Conservation (phyloP, 2,797 vertebrate species). For the Hephaestus fuliginosus region DNA sequence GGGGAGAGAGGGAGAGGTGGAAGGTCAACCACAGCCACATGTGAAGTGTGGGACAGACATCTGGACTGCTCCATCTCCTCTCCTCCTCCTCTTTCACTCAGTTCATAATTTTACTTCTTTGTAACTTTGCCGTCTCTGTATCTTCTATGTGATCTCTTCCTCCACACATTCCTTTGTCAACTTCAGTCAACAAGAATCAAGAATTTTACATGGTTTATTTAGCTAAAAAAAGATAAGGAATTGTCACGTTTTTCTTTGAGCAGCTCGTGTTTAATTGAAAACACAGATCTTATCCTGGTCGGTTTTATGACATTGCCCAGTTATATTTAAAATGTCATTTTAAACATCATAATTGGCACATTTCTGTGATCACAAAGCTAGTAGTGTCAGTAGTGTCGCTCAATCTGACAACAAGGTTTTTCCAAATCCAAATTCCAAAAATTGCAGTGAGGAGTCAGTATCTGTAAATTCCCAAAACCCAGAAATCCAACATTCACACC, state of each 20-base stretch:
- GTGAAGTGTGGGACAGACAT: constrained; percentile 73
- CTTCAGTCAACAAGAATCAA: too few relatives aligned
- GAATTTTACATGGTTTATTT: not conserved
- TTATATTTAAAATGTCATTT: not conserved
- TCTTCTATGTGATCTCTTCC: constrained; percentile 28
- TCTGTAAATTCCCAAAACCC: not conserved
- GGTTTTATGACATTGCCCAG: not conserved
- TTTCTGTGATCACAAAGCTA: too few relatives aligned
- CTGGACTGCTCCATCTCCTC: constrained; percentile 42
- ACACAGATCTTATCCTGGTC: not conserved
- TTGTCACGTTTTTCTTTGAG: not conserved
- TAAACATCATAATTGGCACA: not conserved
- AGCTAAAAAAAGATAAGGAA: too few relatives aligned
- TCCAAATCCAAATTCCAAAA: too few relatives aligned
- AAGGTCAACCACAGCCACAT: constrained; percentile 85
- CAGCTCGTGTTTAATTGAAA: not conserved
- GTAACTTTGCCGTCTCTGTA: constrained; percentile 7
- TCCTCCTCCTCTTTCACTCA: constrained; percentile 34
- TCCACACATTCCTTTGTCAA: constrained; percentile 31
- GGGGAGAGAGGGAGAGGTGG: constrained; percentile 53
- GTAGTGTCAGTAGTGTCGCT: not conserved
- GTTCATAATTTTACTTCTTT: not conserved
- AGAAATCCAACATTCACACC: not conserved
- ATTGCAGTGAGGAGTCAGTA: not conserved
- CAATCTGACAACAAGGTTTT: not conserved